Evolutionary conservation across 2,888 invertebrate species (phyloP), one percentile per base, ranked within the genome.

Genomic region (Eulithis testata): DNA sequence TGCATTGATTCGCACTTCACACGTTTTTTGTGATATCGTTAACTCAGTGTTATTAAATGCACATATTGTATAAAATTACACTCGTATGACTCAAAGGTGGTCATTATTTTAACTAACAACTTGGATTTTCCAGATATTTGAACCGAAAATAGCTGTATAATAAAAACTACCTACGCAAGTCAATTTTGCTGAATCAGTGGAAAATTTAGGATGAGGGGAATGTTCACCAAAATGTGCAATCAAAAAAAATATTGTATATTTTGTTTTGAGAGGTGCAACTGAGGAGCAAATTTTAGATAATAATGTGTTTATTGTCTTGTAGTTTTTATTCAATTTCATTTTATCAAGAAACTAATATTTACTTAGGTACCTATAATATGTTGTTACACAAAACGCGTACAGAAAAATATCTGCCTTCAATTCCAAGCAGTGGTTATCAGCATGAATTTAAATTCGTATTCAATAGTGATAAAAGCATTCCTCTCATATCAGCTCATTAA

Each of bases 21-120:
- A 72, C 72, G 68, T 70, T 70, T 72, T 69, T 59, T 69, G 52
- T 44, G 11, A 37, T 60, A 63, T 65, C 14, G 53, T 65, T 66
- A 62, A 50, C 55, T 66, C 50, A 14, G 36, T 62, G 61, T 57
- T 63, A 63, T 65, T 65, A 68, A 62, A 62, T 68, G 65, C 65
- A 62, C 54, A 68, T 63, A 47, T 45, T 49, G 45, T 55, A 54
- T 45, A 59, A 68, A 64, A 66, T 66, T 62, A 63, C 36, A 40
- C 43, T 37, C 31, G 3, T 7, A 40, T 40, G 40, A 40, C 40
- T 8, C 43, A 40, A 52, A 60, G 43, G 59, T 40, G 50, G 61
- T 69, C 37, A 62, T 70, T 60, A 62, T 50, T 57, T 52, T n/a
- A 49, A 50, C 47, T 49, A 60, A 63, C 47, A 50, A 47, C 64